phyloP scores from a whole-genome alignment of 2,888 invertebrate genomes.

The Suillia variegata region DNA sequence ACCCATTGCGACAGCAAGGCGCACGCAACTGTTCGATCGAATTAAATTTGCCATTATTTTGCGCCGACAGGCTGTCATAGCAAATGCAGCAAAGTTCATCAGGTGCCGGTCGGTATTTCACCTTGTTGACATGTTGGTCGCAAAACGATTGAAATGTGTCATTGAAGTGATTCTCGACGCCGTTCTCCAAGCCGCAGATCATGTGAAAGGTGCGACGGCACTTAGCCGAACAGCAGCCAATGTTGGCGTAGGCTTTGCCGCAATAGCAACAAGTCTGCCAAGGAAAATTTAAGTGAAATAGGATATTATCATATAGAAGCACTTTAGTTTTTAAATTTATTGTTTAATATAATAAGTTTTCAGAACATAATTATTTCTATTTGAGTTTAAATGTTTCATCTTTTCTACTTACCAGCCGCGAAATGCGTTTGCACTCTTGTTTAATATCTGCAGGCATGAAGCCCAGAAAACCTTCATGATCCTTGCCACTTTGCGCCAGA shows the following conservation, averaged over 20 bases:
- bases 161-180: conserved; percentile 69
- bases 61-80: conserved; percentile 62
- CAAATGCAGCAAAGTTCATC: conserved; percentile 71
- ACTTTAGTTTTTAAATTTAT: background rate
- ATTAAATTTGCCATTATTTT: conserved; percentile 52
- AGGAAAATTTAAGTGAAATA: conserved; percentile 18
- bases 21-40: conserved; percentile 67
- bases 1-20: conserved; percentile 78
- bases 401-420: conserved; percentile 66
- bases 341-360: background rate
- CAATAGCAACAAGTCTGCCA: conserved; percentile 75
- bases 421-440: conserved; percentile 69
- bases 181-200: conserved; percentile 72
- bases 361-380: too few relatives aligned
- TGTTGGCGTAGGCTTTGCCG: conserved; percentile 68
- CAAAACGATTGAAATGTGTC: conserved; percentile 66
- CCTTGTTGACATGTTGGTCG: conserved; percentile 30
- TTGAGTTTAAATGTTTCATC: too few relatives aligned
- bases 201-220: conserved; percentile 77
- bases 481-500: conserved; percentile 71
- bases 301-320: background rate
- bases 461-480: conserved; percentile 74
- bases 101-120: conserved; percentile 7
- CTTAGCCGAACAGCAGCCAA: conserved; percentile 70
- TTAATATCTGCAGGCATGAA: conserved; percentile 74